These are phyloP conservation scores for Porites evermanni DNA, from an alignment of 92 coral and sea anemone species.

Conservation along the genomic window DNA sequence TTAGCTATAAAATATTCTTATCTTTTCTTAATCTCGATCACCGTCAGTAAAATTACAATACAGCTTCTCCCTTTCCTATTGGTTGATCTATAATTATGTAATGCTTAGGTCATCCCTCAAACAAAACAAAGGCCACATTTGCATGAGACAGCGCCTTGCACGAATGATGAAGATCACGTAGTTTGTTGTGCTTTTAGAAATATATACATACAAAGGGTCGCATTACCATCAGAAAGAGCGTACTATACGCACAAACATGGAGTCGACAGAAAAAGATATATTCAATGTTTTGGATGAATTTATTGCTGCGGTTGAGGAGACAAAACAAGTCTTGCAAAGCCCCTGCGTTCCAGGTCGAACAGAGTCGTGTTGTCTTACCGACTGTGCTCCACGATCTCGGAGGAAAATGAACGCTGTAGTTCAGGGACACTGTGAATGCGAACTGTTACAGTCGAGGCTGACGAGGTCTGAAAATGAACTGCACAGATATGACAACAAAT, in stretches of 20 bases:
- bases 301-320: conserved; percentile 90
- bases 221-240: neutral
- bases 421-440: conserved; percentile 40
- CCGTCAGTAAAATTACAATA: neutral
- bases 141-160: conserved; percentile 33
- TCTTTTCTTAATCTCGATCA: neutral
- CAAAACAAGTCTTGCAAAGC: conserved; percentile 82
- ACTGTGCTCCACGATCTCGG: conserved; percentile 24
- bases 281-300: conserved; percentile 87
- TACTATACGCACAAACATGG: conserved; percentile 33
- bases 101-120: conserved; percentile 12
- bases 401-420: conserved; percentile 24
- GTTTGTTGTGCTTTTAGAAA: conserved; percentile 14
- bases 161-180: conserved; percentile 30
- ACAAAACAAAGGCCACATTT: neutral
- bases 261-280: conserved; percentile 63
- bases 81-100: conserved; percentile 11
- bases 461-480: conserved; percentile 69
- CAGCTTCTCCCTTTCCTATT: conserved; percentile 9
- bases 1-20: too few species aligned
- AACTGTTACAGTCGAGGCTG: conserved; percentile 43
- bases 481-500: conserved; percentile 53
- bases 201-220: neutral
- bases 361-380: conserved; percentile 63
- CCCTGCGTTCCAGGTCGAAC: conserved; percentile 84